These are phyloP conservation scores for Euclidia mi DNA, from an alignment of 2,888 invertebrate genomes.

Conservation along the genomic window DNA sequence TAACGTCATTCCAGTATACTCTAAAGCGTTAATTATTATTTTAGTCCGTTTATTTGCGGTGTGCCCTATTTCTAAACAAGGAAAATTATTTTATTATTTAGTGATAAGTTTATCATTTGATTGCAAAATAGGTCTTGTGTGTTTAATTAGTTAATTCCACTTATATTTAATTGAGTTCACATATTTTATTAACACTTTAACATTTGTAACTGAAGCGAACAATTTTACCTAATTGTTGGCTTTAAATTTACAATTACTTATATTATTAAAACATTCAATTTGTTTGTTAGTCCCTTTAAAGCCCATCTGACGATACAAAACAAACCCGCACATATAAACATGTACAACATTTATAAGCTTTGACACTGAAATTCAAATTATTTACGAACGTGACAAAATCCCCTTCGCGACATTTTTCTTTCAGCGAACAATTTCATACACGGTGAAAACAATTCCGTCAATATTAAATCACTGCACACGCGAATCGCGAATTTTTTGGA, in stretches of 20 bases:
- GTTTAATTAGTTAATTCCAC: constrained; percentile 25
- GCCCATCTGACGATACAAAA: constrained; percentile 53
- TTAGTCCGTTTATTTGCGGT: constrained; percentile 43
- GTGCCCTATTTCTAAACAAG: constrained; percentile 38
- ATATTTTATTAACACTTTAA: constrained; percentile 27
- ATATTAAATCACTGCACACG: constrained; percentile 69
- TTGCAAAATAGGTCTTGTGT: constrained; percentile 31
- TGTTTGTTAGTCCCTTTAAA: constrained; percentile 70
- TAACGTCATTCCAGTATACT: constrained; percentile 63
- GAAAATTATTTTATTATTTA: constrained; percentile 1
- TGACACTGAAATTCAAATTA: constrained; percentile 77
- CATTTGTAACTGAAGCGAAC: constrained; percentile 28
- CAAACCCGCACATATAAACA: constrained; percentile 63
- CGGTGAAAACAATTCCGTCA: constrained; percentile 50
- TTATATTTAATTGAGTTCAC: constrained; percentile 38
- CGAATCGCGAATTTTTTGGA: constrained; percentile 48
- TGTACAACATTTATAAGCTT: constrained; percentile 80
- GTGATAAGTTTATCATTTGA: constrained; percentile 7
- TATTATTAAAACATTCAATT: constrained; percentile 57
- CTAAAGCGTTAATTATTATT: constrained; percentile 29
- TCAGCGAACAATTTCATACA: constrained; percentile 49
- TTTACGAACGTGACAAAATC: constrained; percentile 84
- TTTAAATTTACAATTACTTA: constrained; percentile 37
- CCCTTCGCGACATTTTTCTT: constrained; percentile 69
- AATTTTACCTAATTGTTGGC: constrained; percentile 65